Evolutionary conservation across 2,113 vertebrate genomes (phyloP).

Genomic region (Oenanthe oenanthe): DNA sequence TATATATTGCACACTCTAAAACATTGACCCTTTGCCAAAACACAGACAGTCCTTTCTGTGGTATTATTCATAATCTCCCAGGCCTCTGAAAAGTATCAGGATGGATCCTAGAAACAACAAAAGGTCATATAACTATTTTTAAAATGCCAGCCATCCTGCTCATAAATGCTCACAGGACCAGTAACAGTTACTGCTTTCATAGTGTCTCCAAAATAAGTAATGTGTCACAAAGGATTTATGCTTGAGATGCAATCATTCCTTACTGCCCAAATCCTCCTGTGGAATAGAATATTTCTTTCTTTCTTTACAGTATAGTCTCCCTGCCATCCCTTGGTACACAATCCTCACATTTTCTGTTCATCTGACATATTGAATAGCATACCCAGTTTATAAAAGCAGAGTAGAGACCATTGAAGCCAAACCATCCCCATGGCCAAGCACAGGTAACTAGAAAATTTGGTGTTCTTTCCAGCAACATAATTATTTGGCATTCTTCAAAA

Average conservation of each 20-base stretch:
- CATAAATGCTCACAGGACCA: conserved; percentile 33
- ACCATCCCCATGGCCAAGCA: background rate
- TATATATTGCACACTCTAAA: background rate
- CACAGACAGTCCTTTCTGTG: background rate
- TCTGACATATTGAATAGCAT: background rate
- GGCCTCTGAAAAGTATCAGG: conserved; percentile 10
- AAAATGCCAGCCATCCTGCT: conserved; percentile 40
- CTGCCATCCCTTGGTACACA: background rate
- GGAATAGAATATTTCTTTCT: background rate
- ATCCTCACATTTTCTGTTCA: background rate
- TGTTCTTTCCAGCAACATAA: background rate
- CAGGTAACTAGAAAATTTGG: background rate
- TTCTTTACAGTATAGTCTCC: background rate
- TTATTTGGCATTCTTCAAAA: background rate
- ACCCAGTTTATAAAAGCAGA: background rate
- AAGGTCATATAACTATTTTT: conserved; percentile 60
- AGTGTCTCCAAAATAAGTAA: background rate
- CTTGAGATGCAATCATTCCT: background rate
- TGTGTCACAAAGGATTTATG: conserved; percentile 10
- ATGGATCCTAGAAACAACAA: conserved; percentile 39
- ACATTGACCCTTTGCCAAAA: conserved; percentile 2
- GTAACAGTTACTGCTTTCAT: conserved; percentile 25
- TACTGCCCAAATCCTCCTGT: background rate
- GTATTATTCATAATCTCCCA: conserved; percentile 30
- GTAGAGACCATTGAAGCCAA: background rate